Percentiles rank a stretch among this genome's conserved stretches.
These are phyloP conservation scores for Antigone vipio DNA, from an alignment of 2,113 vertebrate species.

Conservation along the genomic window DNA sequence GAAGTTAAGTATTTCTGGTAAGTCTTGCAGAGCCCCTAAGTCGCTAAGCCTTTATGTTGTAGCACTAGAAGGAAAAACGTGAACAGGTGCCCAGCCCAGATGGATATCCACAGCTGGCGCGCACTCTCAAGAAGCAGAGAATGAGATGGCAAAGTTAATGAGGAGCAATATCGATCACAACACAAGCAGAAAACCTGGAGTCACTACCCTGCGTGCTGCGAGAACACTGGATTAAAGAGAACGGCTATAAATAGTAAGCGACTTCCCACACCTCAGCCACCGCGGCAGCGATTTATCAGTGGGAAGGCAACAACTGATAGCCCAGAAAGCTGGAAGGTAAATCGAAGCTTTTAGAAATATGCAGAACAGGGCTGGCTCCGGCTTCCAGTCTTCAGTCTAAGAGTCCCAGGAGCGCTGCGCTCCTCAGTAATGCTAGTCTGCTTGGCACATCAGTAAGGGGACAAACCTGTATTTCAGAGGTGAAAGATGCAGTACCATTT, in stretches of 20 bases:
- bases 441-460: neutral
- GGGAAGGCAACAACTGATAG: neutral
- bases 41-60: neutral
- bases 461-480: neutral
- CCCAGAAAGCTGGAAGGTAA: neutral
- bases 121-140: conserved; percentile 50
- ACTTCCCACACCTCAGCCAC: neutral
- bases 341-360: neutral
- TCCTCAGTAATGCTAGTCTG: neutral
- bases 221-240: neutral
- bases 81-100: conserved; percentile 66
- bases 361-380: neutral
- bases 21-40: neutral
- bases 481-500: neutral
- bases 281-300: neutral
- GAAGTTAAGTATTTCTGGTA: neutral
- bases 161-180: conserved; percentile 71
- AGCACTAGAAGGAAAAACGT: neutral
- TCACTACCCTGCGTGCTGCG: neutral
- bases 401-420: neutral
- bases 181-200: conserved; percentile 33
- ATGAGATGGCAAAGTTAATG: conserved; percentile 72
- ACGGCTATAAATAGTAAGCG: neutral
- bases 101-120: conserved; percentile 61
- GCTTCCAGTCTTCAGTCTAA: neutral